Base-by-base conservation (phyloP, 2,888 invertebrate genomes). In the Ferrisia virgata region DNA sequence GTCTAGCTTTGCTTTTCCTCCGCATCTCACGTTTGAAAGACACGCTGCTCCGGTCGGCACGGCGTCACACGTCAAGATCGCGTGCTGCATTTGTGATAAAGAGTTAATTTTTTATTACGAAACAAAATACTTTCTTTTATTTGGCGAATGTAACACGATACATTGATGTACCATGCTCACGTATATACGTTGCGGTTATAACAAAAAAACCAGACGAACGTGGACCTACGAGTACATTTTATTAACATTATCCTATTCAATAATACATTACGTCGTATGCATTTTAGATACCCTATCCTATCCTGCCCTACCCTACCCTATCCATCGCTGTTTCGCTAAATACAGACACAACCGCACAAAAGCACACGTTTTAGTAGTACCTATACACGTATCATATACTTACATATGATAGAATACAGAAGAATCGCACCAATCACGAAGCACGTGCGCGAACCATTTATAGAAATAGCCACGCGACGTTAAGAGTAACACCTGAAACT, bases 401-500 rank as follows among this genome's bases (percentile, higher is more conserved):
- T 40, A 40, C 40, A 40, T 40, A 40, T 40, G 6, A 40, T 40
- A 9, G 1, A 40, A 2, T n/a, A 18, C 8, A n/a, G 18, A 25
- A 64, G 53, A 82, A 82, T 82, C 69, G 82, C 82, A 36, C 82
- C 82, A 69, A 82, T 69, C 82, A 82, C 64, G 82, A 36, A 82
- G 82, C 82, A 82, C 82, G 82, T 82, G 82, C 82, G 69, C 82
- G 81, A 81, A 81, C 53, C 31, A 47, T 36, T 64, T 58, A 39
- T 25, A 40, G 64, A 82, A 36, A 82, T 82, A 69, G 82, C 82
- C 82, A 82, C 82, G 82, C 82, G 82, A 82, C 82, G 82, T 31
- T n/a, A n/a, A n/a, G n/a, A 47, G 33, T 47, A 82, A 82, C 82
- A 82, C 82, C 82, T 82, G 82, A 82, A 69, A 13, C 22, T 81